Evolutionary conservation across 2,888 invertebrate genomes (phyloP).

Genomic region (Erebia aethiops): DNA sequence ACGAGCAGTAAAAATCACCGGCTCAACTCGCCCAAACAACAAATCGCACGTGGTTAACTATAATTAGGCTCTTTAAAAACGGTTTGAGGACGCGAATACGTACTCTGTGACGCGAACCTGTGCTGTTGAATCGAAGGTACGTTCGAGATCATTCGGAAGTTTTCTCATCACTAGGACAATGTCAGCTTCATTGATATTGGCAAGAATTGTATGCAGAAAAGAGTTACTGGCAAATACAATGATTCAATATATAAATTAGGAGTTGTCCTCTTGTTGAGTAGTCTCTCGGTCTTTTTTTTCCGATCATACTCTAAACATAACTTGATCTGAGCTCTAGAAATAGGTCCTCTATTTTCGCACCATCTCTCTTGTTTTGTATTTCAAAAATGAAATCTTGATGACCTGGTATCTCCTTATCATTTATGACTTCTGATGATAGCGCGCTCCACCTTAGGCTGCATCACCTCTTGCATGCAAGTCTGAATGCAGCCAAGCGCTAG

Average conservation of each 20-base stretch:
- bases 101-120: slow-evolving; percentile 62
- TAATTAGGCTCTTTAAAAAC: slow-evolving; percentile 29
- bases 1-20: slow-evolving; percentile 14
- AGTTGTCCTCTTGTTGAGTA: too few species aligned
- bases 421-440: too few species aligned
- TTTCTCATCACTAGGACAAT: slow-evolving; percentile 2
- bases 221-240: not conserved
- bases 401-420: too few species aligned
- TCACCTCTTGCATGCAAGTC: too few species aligned
- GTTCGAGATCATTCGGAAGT: slow-evolving; percentile 18
- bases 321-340: too few species aligned
- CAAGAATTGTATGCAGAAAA: not conserved
- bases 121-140: slow-evolving; percentile 60
- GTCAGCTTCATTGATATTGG: slow-evolving; percentile 5
- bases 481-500: too few species aligned
- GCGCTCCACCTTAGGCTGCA: too few species aligned
- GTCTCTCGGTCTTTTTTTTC: too few species aligned
- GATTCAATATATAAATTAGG: not conserved
- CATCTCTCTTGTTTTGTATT: too few species aligned
- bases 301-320: too few species aligned
- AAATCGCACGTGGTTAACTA: slow-evolving; percentile 33
- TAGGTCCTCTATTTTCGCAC: too few species aligned
- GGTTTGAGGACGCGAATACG: slow-evolving; percentile 51
- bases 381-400: too few species aligned
- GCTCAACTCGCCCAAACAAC: slow-evolving; percentile 11